Percentiles rank a stretch among this genome's conserved stretches.
phyloP scores from a whole-genome alignment of 2,113 vertebrate genomes.

The Pseudorectes ferrugineus region DNA sequence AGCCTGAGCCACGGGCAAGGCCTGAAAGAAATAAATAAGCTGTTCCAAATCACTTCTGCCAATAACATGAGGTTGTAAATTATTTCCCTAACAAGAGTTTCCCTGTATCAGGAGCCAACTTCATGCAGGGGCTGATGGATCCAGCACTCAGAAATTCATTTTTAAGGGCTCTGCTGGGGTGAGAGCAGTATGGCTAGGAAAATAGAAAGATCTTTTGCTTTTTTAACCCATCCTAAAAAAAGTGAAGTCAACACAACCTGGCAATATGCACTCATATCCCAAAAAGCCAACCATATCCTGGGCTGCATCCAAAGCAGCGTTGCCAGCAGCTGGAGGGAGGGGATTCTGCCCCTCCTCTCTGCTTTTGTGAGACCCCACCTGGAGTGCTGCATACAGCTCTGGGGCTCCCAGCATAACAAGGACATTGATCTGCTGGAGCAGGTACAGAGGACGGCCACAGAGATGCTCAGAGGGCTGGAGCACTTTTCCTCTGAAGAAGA shows the following conservation, averaged over 20 bases:
- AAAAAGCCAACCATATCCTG: rapidly evolving
- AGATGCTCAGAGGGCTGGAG: neutral
- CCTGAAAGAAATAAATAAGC: neutral
- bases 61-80: neutral
- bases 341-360: neutral
- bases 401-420: neutral
- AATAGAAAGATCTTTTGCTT: neutral
- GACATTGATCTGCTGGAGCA: neutral
- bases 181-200: neutral
- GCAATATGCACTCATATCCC: neutral
- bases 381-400: neutral
- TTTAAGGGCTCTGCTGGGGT: neutral
- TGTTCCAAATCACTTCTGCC: neutral
- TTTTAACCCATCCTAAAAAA: neutral
- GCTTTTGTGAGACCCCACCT: neutral
- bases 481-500: neutral
- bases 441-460: neutral
- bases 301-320: neutral
- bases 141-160: neutral
- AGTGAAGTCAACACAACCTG: neutral
- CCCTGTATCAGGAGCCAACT: neutral
- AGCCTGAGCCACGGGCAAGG: neutral
- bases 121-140: neutral
- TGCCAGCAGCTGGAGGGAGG: neutral
- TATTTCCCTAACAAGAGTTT: neutral